Evolutionary conservation across 37 sponge, comb jelly and placozoan species (phyloP).

Genomic region (Ephydatia muelleri): DNA sequence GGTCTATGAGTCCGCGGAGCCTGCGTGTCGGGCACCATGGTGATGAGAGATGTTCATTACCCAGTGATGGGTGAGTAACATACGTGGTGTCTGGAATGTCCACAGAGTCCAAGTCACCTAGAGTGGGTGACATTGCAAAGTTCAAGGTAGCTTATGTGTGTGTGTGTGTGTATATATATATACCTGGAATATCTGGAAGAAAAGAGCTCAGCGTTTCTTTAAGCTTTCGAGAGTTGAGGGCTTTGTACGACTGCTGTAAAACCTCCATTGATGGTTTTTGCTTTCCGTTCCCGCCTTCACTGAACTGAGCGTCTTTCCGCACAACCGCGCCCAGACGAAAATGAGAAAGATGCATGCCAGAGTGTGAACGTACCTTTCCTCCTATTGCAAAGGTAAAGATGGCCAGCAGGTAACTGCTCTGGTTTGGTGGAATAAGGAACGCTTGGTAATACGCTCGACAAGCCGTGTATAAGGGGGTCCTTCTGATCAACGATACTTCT

Average conservation of each 20-base stretch:
- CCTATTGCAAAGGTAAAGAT: conserved; percentile 26
- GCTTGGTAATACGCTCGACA: neutral
- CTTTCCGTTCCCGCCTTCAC: conserved; percentile 12
- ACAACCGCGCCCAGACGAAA: neutral
- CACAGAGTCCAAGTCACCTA: conserved; percentile 61
- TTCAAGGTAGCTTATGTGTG: neutral
- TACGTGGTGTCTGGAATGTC: conserved; percentile 49
- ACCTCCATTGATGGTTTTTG: conserved; percentile 38
- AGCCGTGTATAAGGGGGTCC: neutral
- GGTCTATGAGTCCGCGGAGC: conserved; percentile 66
- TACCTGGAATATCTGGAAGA: conserved; percentile 83
- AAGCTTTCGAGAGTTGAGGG: conserved; percentile 60
- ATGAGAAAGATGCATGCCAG: neutral
- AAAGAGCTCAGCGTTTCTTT: conserved; percentile 81
- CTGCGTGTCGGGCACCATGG: conserved; percentile 5
- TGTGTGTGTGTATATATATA: neutral
- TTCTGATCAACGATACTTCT: neutral
- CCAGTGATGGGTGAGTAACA: neutral
- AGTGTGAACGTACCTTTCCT: conserved; percentile 13
- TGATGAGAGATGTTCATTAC: neutral
- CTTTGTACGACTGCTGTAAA: conserved; percentile 53
- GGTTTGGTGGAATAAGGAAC: neutral
- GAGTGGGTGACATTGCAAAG: neutral
- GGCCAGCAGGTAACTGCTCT: neutral
- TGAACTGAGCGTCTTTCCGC: conserved; percentile 1